Evolutionary conservation across 2,797 vertebrate genomes (phyloP).

Genomic region (Oreochromis grahami): DNA sequence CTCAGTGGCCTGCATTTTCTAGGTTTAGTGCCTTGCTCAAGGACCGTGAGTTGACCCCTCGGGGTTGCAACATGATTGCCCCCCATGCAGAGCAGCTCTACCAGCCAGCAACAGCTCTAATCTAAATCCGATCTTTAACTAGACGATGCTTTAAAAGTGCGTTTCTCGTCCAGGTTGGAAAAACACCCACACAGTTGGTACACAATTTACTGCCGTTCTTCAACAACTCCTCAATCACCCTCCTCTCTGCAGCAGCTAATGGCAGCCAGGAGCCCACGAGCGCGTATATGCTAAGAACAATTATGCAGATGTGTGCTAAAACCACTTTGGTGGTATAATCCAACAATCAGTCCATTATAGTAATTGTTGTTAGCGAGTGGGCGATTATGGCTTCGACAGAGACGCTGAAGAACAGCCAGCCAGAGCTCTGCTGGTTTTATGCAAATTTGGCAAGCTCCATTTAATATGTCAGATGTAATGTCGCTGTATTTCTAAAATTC

Average conservation of each 20-base stretch:
- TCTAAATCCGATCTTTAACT: neutral
- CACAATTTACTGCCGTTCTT: slow-evolving; percentile 33
- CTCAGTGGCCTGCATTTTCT: neutral
- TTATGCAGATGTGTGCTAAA: slow-evolving; percentile 71
- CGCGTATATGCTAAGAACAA: slow-evolving; percentile 59
- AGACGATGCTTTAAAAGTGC: neutral
- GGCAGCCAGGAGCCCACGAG: slow-evolving; percentile 50
- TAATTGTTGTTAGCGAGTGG: slow-evolving; percentile 70
- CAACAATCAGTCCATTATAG: slow-evolving; percentile 68
- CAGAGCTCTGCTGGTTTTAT: slow-evolving; percentile 49
- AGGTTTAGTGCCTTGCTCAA: neutral
- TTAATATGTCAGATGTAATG: slow-evolving; percentile 52
- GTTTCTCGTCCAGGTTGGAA: neutral
- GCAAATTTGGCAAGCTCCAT: slow-evolving; percentile 40
- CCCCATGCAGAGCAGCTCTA: neutral
- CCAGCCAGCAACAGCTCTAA: neutral
- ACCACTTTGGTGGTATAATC: slow-evolving; percentile 69
- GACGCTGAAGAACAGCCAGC: slow-evolving; percentile 36
- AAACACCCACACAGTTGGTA: slow-evolving; percentile 52
- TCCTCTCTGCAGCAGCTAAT: slow-evolving; percentile 43
- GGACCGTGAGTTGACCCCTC: neutral
- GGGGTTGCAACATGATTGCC: neutral
- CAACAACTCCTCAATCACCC: slow-evolving; percentile 45
- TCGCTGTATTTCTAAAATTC: slow-evolving; percentile 1
- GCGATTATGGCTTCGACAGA: slow-evolving; percentile 46